phyloP scores from a whole-genome alignment of 2,888 invertebrate species.

The Ptycholaimellus sp. region DNA sequence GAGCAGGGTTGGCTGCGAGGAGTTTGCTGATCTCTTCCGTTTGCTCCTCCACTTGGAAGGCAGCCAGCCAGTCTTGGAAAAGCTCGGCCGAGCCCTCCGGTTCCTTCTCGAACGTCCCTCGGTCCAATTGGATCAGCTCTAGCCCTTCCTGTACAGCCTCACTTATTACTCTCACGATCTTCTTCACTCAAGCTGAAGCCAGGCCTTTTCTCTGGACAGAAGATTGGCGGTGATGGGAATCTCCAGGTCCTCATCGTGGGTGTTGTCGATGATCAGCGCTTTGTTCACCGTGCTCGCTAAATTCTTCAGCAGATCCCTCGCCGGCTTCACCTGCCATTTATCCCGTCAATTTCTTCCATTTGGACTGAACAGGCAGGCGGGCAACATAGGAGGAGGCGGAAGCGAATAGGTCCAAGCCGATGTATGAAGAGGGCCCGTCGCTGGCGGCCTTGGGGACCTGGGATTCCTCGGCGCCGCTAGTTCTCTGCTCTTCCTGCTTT shows the following conservation, averaged over 20 bases:
- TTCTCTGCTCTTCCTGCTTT: slow-evolving; percentile 1
- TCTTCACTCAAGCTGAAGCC: too few species aligned
- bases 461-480: slow-evolving; percentile 1
- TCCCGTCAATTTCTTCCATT: too few species aligned
- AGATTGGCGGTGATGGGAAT: neutral
- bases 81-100: slow-evolving; percentile 37
- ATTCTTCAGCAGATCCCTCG: slow-evolving; percentile 14
- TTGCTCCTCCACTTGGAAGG: slow-evolving; percentile 32
- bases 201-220: too few species aligned
- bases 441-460: too few species aligned
- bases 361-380: too few species aligned
- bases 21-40: slow-evolving; percentile 38
- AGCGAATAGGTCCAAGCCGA: too few species aligned
- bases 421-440: too few species aligned
- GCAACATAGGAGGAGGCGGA: too few species aligned
- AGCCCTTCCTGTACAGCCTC: slow-evolving; percentile 38
- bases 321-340: too few species aligned
- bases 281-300: slow-evolving; percentile 18
- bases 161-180: neutral
- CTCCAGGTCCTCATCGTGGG: slow-evolving; percentile 11
- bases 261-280: slow-evolving; percentile 18
- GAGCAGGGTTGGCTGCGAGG: slow-evolving; percentile 37
- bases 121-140: slow-evolving; percentile 45
- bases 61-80: slow-evolving; percentile 39
- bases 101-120: slow-evolving; percentile 46